Base-by-base conservation (phyloP, 30 jellyfish, hydroid and myxozoan species). In the Cassiopea xamachana region DNA sequence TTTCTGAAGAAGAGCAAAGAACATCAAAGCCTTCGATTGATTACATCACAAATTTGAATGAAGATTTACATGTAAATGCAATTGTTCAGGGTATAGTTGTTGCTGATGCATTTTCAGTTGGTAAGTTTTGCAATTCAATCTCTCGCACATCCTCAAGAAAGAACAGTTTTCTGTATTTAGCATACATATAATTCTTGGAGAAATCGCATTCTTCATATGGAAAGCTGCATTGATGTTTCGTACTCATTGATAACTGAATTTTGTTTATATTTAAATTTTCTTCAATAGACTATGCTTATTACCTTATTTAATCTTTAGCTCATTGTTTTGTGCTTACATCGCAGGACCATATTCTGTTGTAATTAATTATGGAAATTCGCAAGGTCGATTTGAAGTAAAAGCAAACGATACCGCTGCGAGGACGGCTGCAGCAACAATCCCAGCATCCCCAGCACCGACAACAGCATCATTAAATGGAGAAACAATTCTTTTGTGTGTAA, bases 341-440 rank as follows among this genome's bases (percentile, higher is more conserved):
- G 10, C 46, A 91, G 97, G 97, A 46, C 97, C 98, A 19, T 93
- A 93, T 85, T 46, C 80, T 46, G 96, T 90, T 10, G 77, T 92
- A 46, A 81, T 94, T 8, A 75, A 72, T 69, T 70, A 95, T 18
- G 98, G 98, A 3, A 94, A 94, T 80, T 72, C 86, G 7, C 96
- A 94, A 85, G 96, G 92, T 19, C 87, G 96, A 13, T 94, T 89
- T 51, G 94, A 80, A 77, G 73, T 93, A 2, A 83, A 82, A 73
- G 89, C 92, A 44, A 93, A 93, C 67, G 92, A 75, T 68, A 69
- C 98, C 60, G 92, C 92, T 15, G 97, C 97, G 19, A 92, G 73
- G 61, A 84, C 88, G 2, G 92, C 87, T 45, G 97, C 98, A 45
- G 82, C 89, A 39, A 74, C 82, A 59, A 84, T 83, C 82, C 94